Evolutionary conservation across 2,888 invertebrate genomes (phyloP).

Genomic region (Orchesellides sinensis): DNA sequence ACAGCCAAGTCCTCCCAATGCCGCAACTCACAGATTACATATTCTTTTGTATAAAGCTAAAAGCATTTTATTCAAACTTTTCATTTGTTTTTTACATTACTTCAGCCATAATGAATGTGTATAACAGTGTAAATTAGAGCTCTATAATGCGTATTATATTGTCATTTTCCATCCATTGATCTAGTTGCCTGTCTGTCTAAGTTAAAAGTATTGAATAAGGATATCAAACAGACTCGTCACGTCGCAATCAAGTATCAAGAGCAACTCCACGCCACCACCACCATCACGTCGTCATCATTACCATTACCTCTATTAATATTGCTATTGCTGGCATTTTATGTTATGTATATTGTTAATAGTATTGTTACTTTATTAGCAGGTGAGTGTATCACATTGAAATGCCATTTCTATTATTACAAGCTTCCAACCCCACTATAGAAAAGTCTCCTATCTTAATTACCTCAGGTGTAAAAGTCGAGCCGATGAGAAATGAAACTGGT

Average conservation of each 20-base stretch:
- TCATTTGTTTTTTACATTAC: not conserved
- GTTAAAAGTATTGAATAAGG: not conserved
- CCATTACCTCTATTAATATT: slow-evolving; percentile 16
- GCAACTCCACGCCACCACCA: not conserved
- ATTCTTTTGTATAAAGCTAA: not conserved
- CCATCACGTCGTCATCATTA: not conserved
- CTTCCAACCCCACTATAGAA: not conserved
- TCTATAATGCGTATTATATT: slow-evolving; percentile 13
- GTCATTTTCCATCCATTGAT: slow-evolving; percentile 16
- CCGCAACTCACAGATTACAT: not conserved
- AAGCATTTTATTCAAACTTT: slow-evolving; percentile 3
- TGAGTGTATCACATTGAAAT: not conserved
- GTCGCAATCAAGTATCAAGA: slow-evolving; percentile 19
- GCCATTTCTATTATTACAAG: not conserved
- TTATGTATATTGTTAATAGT: slow-evolving; percentile 1
- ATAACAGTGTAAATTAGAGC: slow-evolving; percentile 18
- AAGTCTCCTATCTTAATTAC: slow-evolving; percentile 44
- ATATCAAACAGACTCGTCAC: slow-evolving; percentile 15
- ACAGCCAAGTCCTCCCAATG: not conserved
- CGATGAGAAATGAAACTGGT: slow-evolving; percentile 54
- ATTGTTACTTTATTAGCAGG: not conserved
- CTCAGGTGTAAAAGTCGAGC: slow-evolving; percentile 27
- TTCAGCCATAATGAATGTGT: not conserved
- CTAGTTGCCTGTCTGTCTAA: not conserved
- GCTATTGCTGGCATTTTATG: slow-evolving; percentile 3